Evolutionary conservation across 2,797 vertebrate genomes (phyloP), one percentile per base, ranked within the genome.

Genomic region (Sciurus carolinensis): DNA sequence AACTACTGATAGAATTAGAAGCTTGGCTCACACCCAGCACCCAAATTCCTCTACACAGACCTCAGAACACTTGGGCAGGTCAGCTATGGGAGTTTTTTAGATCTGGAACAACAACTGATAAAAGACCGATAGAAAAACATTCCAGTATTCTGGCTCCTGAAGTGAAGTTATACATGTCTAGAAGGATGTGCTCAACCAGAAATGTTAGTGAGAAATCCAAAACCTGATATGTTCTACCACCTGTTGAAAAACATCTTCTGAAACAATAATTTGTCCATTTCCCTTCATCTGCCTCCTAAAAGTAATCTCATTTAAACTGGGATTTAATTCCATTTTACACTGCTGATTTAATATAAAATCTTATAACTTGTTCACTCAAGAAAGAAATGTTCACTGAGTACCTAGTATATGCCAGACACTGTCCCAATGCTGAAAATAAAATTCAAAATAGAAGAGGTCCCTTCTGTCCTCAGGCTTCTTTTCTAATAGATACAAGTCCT

Each of bases 231-330:
- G 6, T 52, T 83, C 57, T 39, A 5, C 62, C 30, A 57, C 47
- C 42, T 95, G 69, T 12, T 88, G 26, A 95, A 91, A 95, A 75
- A 71, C 4, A 91, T 26, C 20, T 62, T 64, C 64, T 73, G 2
- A 95, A 94, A 72, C 0, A 20, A 39, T 77, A 76, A 66, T n/a
- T 15, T 67, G 33, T 66, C 28, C 62, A 10, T 67, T 64, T 77
- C n/a, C 57, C 26, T 90, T 92, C 33, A 81, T 18, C 72, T 83
- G 20, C 5, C 17, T 86, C 39, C 30, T 73, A 81, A 91, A 94
- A 93, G 80, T 42, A 75, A 83, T 52, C 28, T 50, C 26, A 44
- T 76, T 96, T 80, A 85, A 77, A 92, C 50, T 85, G 73, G 36
- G n/a, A 62, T 81, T 76, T 95, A 81, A 82, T 57, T 87, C 6